Percentiles rank a stretch among this genome's conserved stretches.
These are phyloP conservation scores for Habrosyne pyritoides DNA, from an alignment of 2,888 invertebrate species.

Conservation along the genomic window DNA sequence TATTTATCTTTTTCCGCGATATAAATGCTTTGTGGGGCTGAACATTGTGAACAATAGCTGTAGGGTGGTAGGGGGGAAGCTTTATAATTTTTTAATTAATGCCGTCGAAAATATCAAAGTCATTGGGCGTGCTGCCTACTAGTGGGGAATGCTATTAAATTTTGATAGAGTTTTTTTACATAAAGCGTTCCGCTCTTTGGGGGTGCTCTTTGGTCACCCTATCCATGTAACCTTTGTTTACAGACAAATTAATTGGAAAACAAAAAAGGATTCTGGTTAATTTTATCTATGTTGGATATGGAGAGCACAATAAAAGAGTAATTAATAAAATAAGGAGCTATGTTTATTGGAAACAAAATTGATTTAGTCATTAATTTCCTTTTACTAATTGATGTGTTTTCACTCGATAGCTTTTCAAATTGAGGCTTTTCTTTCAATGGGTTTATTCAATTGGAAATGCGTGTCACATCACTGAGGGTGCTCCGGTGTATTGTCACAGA, in stretches of 20 bases:
- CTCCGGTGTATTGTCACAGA: slow-evolving; percentile 53
- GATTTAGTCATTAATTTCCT: background rate
- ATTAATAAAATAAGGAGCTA: background rate
- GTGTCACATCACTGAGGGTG: slow-evolving; percentile 53
- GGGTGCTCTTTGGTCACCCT: slow-evolving; percentile 21
- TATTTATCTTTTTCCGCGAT: slow-evolving; percentile 80
- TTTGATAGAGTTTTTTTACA: slow-evolving; percentile 65
- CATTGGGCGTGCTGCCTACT: slow-evolving; percentile 66
- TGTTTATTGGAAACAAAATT: background rate
- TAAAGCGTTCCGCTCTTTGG: slow-evolving; percentile 61
- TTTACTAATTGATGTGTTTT: slow-evolving; percentile 13
- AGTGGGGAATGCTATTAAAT: slow-evolving; percentile 72
- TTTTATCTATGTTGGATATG: background rate
- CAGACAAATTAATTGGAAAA: slow-evolving; percentile 8
- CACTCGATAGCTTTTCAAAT: slow-evolving; percentile 29
- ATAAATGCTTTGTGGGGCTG: slow-evolving; percentile 70
- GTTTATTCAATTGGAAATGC: slow-evolving; percentile 67
- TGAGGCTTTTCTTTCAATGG: slow-evolving; percentile 33
- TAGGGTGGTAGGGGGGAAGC: slow-evolving; percentile 62
- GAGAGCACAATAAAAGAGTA: background rate
- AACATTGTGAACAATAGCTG: slow-evolving; percentile 56
- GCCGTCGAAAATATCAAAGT: slow-evolving; percentile 82
- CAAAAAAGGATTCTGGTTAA: background rate
- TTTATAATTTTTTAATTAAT: slow-evolving; percentile 84
- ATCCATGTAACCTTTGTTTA: slow-evolving; percentile 8